phyloP scores from a whole-genome alignment of 30 jellyfish, hydroid and myxozoan genomes.

The Phacellophora camtschatica region DNA sequence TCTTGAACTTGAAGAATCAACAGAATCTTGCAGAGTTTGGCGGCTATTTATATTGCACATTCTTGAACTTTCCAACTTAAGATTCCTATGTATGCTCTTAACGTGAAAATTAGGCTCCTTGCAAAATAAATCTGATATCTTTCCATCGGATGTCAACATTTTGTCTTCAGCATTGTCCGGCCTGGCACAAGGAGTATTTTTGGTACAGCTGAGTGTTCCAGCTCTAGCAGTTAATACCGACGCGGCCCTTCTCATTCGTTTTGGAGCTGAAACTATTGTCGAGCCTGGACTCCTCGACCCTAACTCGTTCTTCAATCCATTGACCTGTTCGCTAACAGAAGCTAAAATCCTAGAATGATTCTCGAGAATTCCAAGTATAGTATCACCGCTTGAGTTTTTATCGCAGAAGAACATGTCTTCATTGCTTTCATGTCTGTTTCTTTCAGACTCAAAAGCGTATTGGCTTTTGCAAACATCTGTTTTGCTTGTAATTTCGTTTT shows the following conservation, averaged over 20 bases:
- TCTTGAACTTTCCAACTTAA: no score
- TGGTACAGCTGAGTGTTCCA: not conserved
- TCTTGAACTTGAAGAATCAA: no score
- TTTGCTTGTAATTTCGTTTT: no score
- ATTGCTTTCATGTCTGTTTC: no score
- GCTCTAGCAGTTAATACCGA: not conserved
- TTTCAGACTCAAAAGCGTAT: no score
- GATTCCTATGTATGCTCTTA: no score
- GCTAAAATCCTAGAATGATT: not conserved
- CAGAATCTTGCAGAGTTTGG: no score
- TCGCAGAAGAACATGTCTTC: no score
- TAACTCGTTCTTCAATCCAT: not conserved
- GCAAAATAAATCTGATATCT: no score
- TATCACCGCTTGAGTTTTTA: not conserved
- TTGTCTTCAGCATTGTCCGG: not conserved
- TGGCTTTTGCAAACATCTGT: no score
- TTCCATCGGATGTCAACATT: not conserved
- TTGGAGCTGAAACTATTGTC: not conserved
- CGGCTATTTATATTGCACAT: no score
- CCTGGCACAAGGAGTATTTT: not conserved
- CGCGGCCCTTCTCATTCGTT: not conserved
- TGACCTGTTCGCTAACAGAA: not conserved
- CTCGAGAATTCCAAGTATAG: not conserved
- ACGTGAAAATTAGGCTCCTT: no score
- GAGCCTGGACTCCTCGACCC: not conserved